A percentile compares a stretch with the other conserved stretches of the same genome.
Evolutionary conservation across 2,113 vertebrate genomes (phyloP).

Genomic region (Chitala chitala): DNA sequence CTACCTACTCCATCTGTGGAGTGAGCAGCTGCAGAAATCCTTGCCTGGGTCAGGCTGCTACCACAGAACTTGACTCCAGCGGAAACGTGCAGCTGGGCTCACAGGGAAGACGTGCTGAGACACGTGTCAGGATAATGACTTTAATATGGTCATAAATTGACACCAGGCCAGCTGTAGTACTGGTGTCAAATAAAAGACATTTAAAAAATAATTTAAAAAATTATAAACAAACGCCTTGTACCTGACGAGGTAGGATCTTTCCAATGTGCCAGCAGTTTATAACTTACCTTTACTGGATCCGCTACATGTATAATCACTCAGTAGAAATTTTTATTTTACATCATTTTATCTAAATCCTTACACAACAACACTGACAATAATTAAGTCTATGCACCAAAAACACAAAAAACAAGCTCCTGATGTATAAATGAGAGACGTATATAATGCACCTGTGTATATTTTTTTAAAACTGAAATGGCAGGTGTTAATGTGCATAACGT

Average conservation of each 20-base stretch:
- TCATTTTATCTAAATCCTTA: neutral
- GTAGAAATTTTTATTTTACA: neutral
- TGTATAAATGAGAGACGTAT: no score
- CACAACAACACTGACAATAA: no score
- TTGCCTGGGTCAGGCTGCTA: neutral
- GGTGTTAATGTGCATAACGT: no score
- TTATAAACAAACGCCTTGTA: conserved; percentile 21
- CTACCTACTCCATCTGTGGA: neutral
- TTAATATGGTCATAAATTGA: conserved; percentile 38
- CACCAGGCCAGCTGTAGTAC: conserved; percentile 26
- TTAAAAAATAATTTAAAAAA: no score
- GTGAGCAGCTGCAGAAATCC: neutral
- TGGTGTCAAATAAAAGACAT: conserved; percentile 17
- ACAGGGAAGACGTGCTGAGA: conserved; percentile 25
- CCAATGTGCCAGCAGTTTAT: conserved; percentile 13
- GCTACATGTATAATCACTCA: neutral
- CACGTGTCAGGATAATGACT: conserved; percentile 35
- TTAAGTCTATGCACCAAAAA: no score
- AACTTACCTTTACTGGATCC: neutral
- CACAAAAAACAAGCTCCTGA: no score
- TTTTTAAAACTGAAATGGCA: no score
- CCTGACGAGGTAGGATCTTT: conserved; percentile 19
- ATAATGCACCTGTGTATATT: no score
- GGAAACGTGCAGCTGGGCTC: conserved; percentile 5
- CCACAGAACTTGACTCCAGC: neutral